phyloP scores from a whole-genome alignment of 2,113 vertebrate species.

The Ictalurus punctatus region DNA sequence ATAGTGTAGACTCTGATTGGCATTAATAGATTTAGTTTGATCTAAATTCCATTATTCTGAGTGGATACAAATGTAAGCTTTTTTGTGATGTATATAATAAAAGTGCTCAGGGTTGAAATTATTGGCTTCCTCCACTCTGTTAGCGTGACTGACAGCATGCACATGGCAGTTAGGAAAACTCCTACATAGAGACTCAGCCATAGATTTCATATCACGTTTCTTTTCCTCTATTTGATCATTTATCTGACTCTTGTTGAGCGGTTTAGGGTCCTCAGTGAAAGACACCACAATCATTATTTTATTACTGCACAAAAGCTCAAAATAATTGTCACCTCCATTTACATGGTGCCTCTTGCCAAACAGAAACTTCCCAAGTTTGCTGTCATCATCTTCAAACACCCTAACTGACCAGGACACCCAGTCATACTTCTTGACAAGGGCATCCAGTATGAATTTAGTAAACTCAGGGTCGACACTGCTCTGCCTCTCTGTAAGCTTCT shows the following conservation, averaged over 20 bases:
- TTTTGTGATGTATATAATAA: conserved; percentile 71
- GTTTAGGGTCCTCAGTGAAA: conserved; percentile 68
- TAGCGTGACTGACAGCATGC: conserved; percentile 73
- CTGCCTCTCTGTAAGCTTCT: conserved; percentile 58
- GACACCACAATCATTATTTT: conserved; percentile 73
- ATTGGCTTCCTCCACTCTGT: conserved; percentile 72
- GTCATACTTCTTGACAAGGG: conserved; percentile 72
- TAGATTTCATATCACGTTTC: conserved; percentile 68
- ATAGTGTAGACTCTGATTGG: background rate
- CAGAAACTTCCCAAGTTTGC: conserved; percentile 74
- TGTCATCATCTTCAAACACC: conserved; percentile 66
- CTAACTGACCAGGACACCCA: conserved; percentile 78
- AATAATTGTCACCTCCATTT: conserved; percentile 66
- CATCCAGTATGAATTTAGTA: conserved; percentile 62
- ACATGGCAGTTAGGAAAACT: conserved; percentile 70
- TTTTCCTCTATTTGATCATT: conserved; percentile 67
- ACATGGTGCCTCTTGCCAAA: conserved; percentile 73
- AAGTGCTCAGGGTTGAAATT: conserved; percentile 73
- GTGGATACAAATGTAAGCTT: conserved; percentile 70
- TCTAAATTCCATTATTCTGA: conserved; percentile 61
- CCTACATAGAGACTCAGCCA: conserved; percentile 64
- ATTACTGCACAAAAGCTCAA: conserved; percentile 71
- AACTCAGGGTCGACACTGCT: conserved; percentile 58
- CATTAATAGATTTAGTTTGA: background rate
- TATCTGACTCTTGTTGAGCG: conserved; percentile 70